Evolutionary conservation across 2,113 vertebrate genomes (phyloP), one percentile per base, ranked within the genome.

Genomic region (Ceratotherium simum): DNA sequence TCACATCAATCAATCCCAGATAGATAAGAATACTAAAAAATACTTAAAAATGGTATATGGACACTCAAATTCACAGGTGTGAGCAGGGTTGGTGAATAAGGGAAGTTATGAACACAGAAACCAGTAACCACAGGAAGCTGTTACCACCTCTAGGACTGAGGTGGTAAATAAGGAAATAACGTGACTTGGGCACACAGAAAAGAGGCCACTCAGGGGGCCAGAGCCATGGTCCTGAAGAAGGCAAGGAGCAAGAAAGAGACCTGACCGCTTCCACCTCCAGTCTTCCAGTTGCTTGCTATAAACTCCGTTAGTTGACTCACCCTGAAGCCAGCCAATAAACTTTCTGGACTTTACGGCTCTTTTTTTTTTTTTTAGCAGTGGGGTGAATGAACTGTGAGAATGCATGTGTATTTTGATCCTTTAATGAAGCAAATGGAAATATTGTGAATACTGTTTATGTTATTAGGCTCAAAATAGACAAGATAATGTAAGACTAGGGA

Each of bases 401-500:
- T 33, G 6, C 21, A 65, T 14, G 31, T 21, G 0, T 31, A 39
- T 86, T 62, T 67, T 90, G 10, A 87, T 6, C 7, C 25, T 58
- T 94, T 46, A 51, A 39, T 79, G 25, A 67, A 48, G n/a, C 3
- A 93, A 75, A 75, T 67, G 36, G 27, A 17, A 58, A 39, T n/a
- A 60, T 69, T 80, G 65, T 78, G 13, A 88, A 60, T 17, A 67
- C 14, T 56, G 42, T 64, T 91, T 46, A 64, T 29, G 21, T 79
- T 64, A 78, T 39, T 80, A 2, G 2, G 39, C 86, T 58, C n/a
- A 88, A 85, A 80, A 82, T 8, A 51, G 18, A 62, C 18, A 72
- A 39, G 27, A 64, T 39, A 54, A 64, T 67, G 86, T 90, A 96
- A 87, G 36, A 78, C 36, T 36, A 54, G 13, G 46, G 48, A 67